Conservation (phyloP, 2,888 invertebrate genomes). For the Heliconius cydno region DNA sequence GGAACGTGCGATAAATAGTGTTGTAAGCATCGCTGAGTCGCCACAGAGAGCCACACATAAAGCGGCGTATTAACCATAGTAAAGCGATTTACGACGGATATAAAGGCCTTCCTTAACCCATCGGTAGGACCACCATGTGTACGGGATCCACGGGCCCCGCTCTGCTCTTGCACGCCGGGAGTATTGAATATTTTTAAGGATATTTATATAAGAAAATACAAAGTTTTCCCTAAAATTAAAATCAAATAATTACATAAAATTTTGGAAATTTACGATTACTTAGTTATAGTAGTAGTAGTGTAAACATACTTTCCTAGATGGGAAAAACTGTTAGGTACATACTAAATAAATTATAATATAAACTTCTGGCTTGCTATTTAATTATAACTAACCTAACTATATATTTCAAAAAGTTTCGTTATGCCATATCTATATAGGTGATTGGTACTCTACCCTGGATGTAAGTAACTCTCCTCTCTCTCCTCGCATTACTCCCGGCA, state of each 20-base stretch:
- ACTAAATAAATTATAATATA: too few species aligned
- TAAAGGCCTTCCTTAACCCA: conserved; percentile 33
- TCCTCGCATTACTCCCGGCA: too few species aligned
- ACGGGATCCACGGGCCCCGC: neutral
- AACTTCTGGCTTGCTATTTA: too few species aligned
- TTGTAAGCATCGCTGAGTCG: conserved; percentile 28
- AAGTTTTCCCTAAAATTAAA: neutral
- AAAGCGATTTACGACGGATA: conserved; percentile 43
- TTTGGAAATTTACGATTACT: too few species aligned
- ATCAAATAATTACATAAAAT: neutral
- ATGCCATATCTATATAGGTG: too few species aligned
- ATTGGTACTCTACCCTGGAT: too few species aligned
- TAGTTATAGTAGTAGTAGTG: too few species aligned
- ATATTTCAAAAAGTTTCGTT: too few species aligned
- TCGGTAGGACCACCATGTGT: conserved; percentile 15
- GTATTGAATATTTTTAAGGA: neutral
- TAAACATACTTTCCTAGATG: too few species aligned
- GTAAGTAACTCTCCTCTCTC: too few species aligned
- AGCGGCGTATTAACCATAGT: conserved; percentile 45
- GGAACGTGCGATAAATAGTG: conserved; percentile 31
- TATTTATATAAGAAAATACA: neutral
- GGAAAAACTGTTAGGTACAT: too few species aligned
- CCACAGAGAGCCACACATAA: conserved; percentile 41
- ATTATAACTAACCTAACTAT: too few species aligned
- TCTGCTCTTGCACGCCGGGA: neutral